A percentile compares a stretch with the other conserved stretches of the same genome.
These are phyloP conservation scores for Cygnus olor DNA, from an alignment of 2,797 vertebrate genomes.

Conservation along the genomic window DNA sequence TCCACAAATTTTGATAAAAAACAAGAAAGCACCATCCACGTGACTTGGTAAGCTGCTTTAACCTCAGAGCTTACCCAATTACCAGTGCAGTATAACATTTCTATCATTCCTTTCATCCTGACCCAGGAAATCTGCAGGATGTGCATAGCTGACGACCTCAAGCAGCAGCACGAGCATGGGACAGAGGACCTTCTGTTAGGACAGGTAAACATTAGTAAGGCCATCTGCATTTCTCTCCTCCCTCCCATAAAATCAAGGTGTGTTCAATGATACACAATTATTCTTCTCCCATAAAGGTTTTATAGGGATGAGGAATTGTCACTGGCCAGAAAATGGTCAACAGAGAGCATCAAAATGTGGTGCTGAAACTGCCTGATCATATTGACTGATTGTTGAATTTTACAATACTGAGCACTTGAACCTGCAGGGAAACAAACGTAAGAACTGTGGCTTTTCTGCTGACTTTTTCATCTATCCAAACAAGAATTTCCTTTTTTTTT, in stretches of 20 bases:
- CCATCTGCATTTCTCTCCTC: not conserved
- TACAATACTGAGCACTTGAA: conserved; percentile 21
- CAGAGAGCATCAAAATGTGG: not conserved
- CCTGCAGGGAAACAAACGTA: conserved; percentile 40
- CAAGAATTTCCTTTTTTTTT: not conserved
- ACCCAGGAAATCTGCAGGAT: not conserved
- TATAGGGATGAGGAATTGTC: not conserved
- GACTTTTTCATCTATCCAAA: conserved; percentile 59
- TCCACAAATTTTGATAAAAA: not conserved
- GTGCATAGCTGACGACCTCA: not conserved
- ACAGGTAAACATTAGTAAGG: not conserved
- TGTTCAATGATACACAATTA: not conserved
- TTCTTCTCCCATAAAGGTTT: not conserved
- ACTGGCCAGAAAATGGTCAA: not conserved
- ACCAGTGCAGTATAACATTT: not conserved
- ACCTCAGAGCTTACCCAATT: not conserved
- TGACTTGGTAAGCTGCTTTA: not conserved
- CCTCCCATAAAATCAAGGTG: not conserved
- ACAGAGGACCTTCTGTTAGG: not conserved
- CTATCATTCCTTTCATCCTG: not conserved
- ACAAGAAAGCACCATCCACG: not conserved
- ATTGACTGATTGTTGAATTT: conserved; percentile 32
- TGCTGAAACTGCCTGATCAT: not conserved
- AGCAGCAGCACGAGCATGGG: not conserved
- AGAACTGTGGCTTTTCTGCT: conserved; percentile 54